Conservation (phyloP, 1,140 invertebrate species). For the Euura saliciscinereae region DNA sequence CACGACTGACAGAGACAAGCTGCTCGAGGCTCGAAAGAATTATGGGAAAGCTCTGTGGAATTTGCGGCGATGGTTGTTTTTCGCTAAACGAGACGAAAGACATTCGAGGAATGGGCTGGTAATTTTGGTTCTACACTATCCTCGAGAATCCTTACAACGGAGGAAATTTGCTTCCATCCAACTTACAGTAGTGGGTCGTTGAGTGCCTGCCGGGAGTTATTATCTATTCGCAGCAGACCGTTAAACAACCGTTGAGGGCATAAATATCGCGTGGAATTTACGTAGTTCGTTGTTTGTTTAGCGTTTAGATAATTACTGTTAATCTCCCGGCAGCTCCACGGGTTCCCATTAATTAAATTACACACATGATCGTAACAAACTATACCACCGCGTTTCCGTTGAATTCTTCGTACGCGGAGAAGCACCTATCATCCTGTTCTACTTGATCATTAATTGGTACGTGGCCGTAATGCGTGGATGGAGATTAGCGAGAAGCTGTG, state of each 20-base stretch:
- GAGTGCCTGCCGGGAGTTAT: too few species aligned
- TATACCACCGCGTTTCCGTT: too few species aligned
- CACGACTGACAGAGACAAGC: slow-evolving; percentile 5
- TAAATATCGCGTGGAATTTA: too few species aligned
- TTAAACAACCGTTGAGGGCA: too few species aligned
- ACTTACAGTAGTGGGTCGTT: too few species aligned
- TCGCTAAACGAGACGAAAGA: slow-evolving; percentile 6
- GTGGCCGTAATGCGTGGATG: slow-evolving; percentile 1
- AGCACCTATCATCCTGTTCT: too few species aligned
- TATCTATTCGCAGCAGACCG: too few species aligned
- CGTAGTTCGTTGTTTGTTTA: too few species aligned
- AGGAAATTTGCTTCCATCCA: not conserved
- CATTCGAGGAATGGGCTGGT: not conserved
- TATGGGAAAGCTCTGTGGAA: not conserved
- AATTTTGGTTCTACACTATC: too few species aligned
- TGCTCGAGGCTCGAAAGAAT: not conserved
- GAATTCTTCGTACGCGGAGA: too few species aligned
- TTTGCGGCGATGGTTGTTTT: slow-evolving; percentile 1
- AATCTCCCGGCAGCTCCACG: not conserved
- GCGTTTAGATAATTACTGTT: too few species aligned
- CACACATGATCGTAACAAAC: not conserved
- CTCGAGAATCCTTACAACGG: not conserved
- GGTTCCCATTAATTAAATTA: not conserved
- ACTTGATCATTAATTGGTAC: not conserved
- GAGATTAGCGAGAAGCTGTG: slow-evolving; percentile 5